phyloP scores from a whole-genome alignment of 2,797 vertebrate species.

The Apogon hyalosoma region DNA sequence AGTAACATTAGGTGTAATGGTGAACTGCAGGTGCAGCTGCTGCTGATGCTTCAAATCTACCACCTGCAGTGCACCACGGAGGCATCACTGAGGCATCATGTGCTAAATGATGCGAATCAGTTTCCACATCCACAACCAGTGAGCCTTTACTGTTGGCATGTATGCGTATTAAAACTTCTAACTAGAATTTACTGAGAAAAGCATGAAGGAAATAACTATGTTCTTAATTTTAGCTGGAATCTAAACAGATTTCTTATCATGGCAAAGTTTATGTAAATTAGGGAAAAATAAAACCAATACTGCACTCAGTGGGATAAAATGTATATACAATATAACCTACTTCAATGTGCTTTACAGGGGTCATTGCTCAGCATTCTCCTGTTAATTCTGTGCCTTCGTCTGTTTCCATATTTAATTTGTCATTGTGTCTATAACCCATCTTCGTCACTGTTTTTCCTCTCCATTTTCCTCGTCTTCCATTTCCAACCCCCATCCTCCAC shows the following conservation, averaged over 20 bases:
- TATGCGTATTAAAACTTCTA: background rate
- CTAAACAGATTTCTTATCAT: background rate
- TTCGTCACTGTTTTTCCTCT: slow-evolving; percentile 5
- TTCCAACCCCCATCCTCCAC: slow-evolving; percentile 7
- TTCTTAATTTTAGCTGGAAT: background rate
- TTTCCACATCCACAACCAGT: slow-evolving; percentile 19
- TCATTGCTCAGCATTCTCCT: slow-evolving; percentile 15
- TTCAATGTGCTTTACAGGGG: slow-evolving; percentile 16
- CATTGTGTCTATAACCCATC: background rate
- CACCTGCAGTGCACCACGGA: slow-evolving; percentile 57
- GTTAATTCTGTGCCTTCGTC: slow-evolving; percentile 12
- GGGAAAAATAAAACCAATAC: background rate
- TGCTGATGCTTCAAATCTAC: slow-evolving; percentile 52
- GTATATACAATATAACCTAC: background rate
- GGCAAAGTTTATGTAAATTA: background rate
- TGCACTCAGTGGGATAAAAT: background rate
- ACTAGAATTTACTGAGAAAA: background rate
- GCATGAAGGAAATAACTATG: background rate
- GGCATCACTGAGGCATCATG: slow-evolving; percentile 29
- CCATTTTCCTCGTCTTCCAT: slow-evolving; percentile 11
- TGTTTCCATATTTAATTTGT: slow-evolving; percentile 11
- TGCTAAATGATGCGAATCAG: slow-evolving; percentile 53
- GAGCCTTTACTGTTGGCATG: slow-evolving; percentile 7
- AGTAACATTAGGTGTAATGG: slow-evolving; percentile 19
- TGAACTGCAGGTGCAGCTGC: slow-evolving; percentile 53